Evolutionary conservation across 2,113 vertebrate genomes (phyloP), one percentile per base, ranked within the genome.

Genomic region (Labrus mixtus): DNA sequence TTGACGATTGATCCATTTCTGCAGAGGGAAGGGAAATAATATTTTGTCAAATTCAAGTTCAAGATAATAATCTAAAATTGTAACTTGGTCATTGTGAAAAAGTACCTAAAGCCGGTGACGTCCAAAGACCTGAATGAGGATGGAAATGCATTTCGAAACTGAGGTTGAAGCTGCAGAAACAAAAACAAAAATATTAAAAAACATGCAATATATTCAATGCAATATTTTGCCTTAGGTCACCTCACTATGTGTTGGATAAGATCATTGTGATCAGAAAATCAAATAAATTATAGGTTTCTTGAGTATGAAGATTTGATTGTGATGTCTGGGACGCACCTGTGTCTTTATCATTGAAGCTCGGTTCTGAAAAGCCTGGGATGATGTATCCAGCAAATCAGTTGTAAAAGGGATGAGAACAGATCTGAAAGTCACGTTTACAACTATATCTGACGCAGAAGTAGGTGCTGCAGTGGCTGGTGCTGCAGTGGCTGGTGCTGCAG

Each of bases 1-100:
- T 75, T 87, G 54, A 85, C n/a, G 37, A 91, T 60, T 33, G 90
- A 90, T 45, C 88, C 90, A 22, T 25, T 25, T 0, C 90, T 91
- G 65, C 9, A 76, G 63, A 67, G 19, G 23, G 39, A 33, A 68
- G 10, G 7, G 43, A 33, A 15, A 20, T 13, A 13, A 13, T 61
- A 61, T 20, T 41, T 3, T 22, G 10, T 53, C 3, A 61, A 4
- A 37, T 59, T 5, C 29, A 53, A 10, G 36, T 5, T 15, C 15
- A 13, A 1, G 19, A 10, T 29, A 15, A 8, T 37, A 51, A 13
- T 37, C 9, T 10, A 17, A 11, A 9, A 17, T 19, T 16, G 15
- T 33, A 19, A 17, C 46, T 23, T 29, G 22, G 6, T 56, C 10
- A 10, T 59, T 33, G 29, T 33, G 29, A 6, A 33, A 33, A 33